phyloP scores from a whole-genome alignment of 2,113 vertebrate genomes.

The Lasiurus cinereus region DNA sequence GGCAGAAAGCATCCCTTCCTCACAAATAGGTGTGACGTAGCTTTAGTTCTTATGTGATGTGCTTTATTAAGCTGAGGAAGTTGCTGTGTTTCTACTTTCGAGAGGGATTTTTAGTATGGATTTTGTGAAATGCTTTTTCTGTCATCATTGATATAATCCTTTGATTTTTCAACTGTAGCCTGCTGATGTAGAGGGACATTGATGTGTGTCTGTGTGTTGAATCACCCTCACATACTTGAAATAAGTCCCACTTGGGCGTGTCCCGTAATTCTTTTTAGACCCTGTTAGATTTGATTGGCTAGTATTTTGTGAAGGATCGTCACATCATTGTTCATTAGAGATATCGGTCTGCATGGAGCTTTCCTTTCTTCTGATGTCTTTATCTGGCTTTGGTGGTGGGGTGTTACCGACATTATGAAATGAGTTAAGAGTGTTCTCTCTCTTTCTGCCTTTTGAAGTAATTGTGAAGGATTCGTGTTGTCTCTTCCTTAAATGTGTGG shows the following conservation, averaged over 20 bases:
- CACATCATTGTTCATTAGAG: not conserved
- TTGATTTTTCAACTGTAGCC: not conserved
- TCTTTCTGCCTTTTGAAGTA: not conserved
- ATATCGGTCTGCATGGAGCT: not conserved
- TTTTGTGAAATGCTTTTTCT: slow-evolving; percentile 1
- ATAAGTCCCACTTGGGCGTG: not conserved
- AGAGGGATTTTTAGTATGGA: not conserved
- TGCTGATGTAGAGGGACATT: not conserved
- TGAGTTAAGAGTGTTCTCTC: not conserved
- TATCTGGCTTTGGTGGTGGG: not conserved
- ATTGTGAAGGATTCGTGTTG: not conserved
- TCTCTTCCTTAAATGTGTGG: not conserved
- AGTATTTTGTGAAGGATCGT: not conserved
- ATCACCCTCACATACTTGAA: not conserved
- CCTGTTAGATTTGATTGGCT: not conserved
- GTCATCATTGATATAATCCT: not conserved
- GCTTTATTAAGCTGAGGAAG: not conserved
- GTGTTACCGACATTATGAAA: not conserved
- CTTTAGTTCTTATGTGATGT: not conserved
- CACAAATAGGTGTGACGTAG: not conserved
- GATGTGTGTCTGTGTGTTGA: not conserved
- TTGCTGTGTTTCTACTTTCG: not conserved
- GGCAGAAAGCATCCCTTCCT: not conserved
- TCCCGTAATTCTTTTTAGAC: not conserved
- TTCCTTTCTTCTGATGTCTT: not conserved